Conservation (phyloP, 2,113 vertebrate genomes). For the Corydoras maculifer region DNA sequence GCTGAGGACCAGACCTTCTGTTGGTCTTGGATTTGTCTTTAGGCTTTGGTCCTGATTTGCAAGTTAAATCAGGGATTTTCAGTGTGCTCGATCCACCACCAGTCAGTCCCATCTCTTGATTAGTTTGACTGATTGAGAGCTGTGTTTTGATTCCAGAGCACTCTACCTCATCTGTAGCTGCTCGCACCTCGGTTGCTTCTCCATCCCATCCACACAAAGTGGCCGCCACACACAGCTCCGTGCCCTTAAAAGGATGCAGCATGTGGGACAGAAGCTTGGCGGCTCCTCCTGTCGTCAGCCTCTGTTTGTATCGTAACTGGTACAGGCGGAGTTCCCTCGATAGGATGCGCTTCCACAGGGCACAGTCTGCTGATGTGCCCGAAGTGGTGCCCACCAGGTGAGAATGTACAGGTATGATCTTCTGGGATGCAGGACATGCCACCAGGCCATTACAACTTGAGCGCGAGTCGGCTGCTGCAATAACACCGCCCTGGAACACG, state of each 20-base stretch:
- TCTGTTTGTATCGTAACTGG: constrained; percentile 63
- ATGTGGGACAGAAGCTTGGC: constrained; percentile 74
- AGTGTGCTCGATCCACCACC: too few species aligned
- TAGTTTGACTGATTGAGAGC: neutral
- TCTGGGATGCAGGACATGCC: constrained; percentile 68
- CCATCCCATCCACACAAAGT: constrained; percentile 81
- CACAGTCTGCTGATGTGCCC: constrained; percentile 77
- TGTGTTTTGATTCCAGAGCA: neutral
- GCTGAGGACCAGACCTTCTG: constrained; percentile 57
- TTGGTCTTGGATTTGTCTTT: neutral
- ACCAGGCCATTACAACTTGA: constrained; percentile 74
- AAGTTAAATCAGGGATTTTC: neutral
- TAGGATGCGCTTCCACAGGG: constrained; percentile 72
- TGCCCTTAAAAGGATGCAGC: constrained; percentile 73
- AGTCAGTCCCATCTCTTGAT: neutral
- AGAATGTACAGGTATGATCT: constrained; percentile 76
- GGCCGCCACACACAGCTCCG: constrained; percentile 76
- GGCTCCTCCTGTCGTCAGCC: constrained; percentile 67
- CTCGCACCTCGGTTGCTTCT: constrained; percentile 31
- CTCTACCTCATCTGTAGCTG: too few species aligned
- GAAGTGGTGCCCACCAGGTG: constrained; percentile 79
- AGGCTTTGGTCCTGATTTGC: neutral
- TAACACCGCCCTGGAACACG: constrained; percentile 69
- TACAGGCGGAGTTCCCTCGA: constrained; percentile 71
- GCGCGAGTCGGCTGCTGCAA: constrained; percentile 77